A percentile compares a stretch with the other conserved stretches of the same genome.
These are phyloP conservation scores for Myrmecophaga tridactyla DNA, from an alignment of 2,113 vertebrate genomes.

Conservation along the genomic window DNA sequence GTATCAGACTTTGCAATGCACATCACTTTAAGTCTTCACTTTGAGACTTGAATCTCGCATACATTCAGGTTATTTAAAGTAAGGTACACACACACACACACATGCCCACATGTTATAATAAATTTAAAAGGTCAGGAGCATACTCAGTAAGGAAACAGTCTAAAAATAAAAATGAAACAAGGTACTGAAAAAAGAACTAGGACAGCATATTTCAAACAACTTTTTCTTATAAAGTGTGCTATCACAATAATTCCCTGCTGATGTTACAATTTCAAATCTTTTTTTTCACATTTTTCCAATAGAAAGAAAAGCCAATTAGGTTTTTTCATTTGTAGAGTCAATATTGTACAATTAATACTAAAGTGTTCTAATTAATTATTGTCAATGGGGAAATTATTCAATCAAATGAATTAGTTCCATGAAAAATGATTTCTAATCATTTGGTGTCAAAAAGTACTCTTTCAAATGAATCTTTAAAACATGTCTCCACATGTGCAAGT, in stretches of 20 bases:
- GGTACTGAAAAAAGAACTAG: not conserved
- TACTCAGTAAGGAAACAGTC: not conserved
- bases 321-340: constrained; percentile 69
- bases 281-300: constrained; percentile 48
- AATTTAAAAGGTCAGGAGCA: not conserved
- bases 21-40: not conserved
- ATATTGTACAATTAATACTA: constrained; percentile 73
- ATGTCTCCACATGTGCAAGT: not conserved
- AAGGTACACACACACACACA: not conserved
- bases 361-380: constrained; percentile 78
- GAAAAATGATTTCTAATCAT: constrained; percentile 61
- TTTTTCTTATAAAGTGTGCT: constrained; percentile 31
- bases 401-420: constrained; percentile 67
- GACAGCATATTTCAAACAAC: not conserved
- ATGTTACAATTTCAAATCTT: constrained; percentile 49
- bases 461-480: not conserved
- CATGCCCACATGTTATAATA: not conserved
- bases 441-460: constrained; percentile 40
- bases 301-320: constrained; percentile 65
- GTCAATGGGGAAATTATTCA: constrained; percentile 72
- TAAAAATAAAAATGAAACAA: constrained; percentile 46
- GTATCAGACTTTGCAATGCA: not conserved
- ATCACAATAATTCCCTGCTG: constrained; percentile 60
- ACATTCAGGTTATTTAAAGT: not conserved
- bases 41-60: not conserved